Evolutionary conservation across 2,113 vertebrate species (phyloP).

Genomic region (Stegastes partitus): DNA sequence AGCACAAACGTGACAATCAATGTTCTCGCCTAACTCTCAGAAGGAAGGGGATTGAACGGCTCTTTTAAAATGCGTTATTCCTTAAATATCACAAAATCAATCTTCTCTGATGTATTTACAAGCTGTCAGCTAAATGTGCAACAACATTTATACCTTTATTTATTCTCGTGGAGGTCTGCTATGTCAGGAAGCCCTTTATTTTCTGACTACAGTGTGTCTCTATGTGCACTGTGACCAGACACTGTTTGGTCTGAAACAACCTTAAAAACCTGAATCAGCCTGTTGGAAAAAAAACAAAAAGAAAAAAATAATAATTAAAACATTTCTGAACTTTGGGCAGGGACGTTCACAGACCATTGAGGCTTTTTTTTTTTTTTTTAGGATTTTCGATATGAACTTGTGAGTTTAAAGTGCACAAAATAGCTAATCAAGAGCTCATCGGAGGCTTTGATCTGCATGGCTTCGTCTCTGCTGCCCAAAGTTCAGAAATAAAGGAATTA

Average conservation of each 20-base stretch:
- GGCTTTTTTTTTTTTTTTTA: constrained; percentile 30
- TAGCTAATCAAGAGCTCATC: not conserved
- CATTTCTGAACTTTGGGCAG: constrained; percentile 2
- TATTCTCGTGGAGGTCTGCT: not conserved
- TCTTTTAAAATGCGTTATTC: too few relatives aligned
- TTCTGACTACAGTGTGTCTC: not conserved
- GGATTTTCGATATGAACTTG: constrained; percentile 28
- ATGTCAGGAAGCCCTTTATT: not conserved
- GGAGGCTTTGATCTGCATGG: constrained; percentile 48
- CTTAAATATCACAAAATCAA: not conserved
- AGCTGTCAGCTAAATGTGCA: not conserved
- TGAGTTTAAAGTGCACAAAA: constrained; percentile 65
- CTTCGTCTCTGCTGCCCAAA: constrained; percentile 11
- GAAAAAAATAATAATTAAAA: too few relatives aligned
- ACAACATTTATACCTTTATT: not conserved
- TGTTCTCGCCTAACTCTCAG: not conserved
- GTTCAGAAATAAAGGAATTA: constrained; percentile 19
- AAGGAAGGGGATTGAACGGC: too few relatives aligned
- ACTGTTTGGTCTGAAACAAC: too few relatives aligned
- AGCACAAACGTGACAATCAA: not conserved
- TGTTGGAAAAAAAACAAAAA: not conserved
- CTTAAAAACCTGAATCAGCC: not conserved
- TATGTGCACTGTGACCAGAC: constrained; percentile 4
- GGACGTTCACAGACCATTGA: not conserved
- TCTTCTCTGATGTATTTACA: not conserved